Percentiles rank a stretch among this genome's conserved stretches.
phyloP scores from a whole-genome alignment of 2,888 invertebrate species.

The Tridacna crocea region DNA sequence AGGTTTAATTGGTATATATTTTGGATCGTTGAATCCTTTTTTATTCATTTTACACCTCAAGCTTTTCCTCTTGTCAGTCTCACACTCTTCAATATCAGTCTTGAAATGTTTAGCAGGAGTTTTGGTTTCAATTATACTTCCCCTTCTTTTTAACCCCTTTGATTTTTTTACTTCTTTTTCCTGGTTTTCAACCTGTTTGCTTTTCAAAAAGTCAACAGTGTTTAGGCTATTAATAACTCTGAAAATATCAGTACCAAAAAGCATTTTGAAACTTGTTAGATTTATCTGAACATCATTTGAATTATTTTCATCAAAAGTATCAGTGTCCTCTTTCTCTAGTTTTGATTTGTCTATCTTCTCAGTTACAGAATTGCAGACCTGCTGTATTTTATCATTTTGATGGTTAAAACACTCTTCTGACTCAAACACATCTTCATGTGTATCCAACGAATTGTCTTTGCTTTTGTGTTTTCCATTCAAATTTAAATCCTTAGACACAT shows the following conservation, averaged over 20 bases:
- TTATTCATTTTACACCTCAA: neutral
- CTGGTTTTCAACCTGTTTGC: neutral
- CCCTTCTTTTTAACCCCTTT: neutral
- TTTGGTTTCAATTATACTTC: neutral
- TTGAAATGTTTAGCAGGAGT: neutral
- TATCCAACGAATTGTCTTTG: too few species aligned
- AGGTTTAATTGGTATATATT: too few species aligned
- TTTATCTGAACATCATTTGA: too few species aligned
- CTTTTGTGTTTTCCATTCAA: too few species aligned
- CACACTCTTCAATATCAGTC: neutral
- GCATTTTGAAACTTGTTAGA: neutral
- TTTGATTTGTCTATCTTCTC: too few species aligned
- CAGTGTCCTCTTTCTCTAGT: too few species aligned
- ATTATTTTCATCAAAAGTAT: too few species aligned
- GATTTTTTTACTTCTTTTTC: neutral
- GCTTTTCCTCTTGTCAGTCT: constrained; percentile 7
- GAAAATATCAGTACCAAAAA: neutral
- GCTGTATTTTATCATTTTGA: too few species aligned
- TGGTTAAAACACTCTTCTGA: too few species aligned
- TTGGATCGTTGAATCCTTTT: too few species aligned
- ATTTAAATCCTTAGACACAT: neutral
- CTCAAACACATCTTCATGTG: too few species aligned
- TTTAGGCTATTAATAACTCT: neutral
- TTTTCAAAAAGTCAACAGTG: neutral
- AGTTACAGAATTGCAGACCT: too few species aligned